Evolutionary conservation across 2,797 vertebrate genomes (phyloP).

Genomic region (Acipenser oxyrinchus): DNA sequence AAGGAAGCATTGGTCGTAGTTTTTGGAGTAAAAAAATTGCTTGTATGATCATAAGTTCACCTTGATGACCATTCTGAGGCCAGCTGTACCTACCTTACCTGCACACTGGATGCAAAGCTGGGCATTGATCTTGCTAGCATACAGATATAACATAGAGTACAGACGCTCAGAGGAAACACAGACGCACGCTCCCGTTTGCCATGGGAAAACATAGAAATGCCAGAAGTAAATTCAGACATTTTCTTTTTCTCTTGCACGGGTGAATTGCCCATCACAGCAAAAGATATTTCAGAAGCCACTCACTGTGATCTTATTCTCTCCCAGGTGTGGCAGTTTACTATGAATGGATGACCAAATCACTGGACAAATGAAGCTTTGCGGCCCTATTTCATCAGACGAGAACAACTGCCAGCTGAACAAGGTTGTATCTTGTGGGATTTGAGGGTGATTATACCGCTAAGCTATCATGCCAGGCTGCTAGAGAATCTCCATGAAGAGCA

Average conservation of each 20-base stretch:
- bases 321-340: no score
- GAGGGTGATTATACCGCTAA: background rate
- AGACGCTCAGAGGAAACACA: background rate
- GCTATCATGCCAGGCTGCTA: background rate
- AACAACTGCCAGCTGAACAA: background rate
- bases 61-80: background rate
- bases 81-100: background rate
- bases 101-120: background rate
- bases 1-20: background rate
- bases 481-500: background rate
- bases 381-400: background rate
- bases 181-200: background rate
- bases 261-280: background rate
- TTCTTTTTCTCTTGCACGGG: background rate
- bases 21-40: background rate
- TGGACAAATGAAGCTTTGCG: background rate
- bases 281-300: background rate
- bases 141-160: background rate
- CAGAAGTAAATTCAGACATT: background rate
- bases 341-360: background rate
- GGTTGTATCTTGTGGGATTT: background rate
- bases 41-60: background rate
- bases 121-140: background rate
- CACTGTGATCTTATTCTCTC: background rate
- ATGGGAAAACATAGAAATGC: background rate